Evolutionary conservation across 2,888 invertebrate species (phyloP).

Genomic region (Ariolimax columbianus): DNA sequence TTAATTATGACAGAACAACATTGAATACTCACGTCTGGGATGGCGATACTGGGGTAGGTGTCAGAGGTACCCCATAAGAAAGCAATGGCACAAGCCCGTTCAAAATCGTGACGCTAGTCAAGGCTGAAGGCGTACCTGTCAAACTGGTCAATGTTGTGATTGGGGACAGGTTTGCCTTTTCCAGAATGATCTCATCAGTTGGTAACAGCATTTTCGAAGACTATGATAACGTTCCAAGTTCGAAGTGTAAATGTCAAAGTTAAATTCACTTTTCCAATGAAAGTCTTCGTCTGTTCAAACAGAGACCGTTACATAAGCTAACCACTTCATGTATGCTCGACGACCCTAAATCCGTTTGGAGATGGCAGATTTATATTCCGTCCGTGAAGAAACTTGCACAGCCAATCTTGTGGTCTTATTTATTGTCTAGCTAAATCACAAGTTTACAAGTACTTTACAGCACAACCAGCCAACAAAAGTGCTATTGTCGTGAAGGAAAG

Average conservation of each 20-base stretch:
- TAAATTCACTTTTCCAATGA: no score
- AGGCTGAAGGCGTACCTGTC: background rate
- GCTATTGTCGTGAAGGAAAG: no score
- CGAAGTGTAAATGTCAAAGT: no score
- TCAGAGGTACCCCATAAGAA: constrained; percentile 40
- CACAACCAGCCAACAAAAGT: no score
- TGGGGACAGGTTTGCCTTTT: background rate
- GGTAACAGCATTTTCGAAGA: background rate
- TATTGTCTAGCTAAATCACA: background rate
- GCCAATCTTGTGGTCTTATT: background rate
- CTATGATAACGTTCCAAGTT: background rate
- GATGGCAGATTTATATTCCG: background rate
- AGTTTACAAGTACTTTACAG: no score
- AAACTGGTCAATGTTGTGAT: background rate
- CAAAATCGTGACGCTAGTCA: constrained; percentile 26
- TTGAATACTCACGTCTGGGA: constrained; percentile 47
- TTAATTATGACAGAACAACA: background rate
- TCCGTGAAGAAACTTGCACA: no score
- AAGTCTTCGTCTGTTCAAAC: background rate
- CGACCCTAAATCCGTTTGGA: background rate
- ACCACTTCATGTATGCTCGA: background rate
- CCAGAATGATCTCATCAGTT: constrained; percentile 7
- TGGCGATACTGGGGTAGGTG: constrained; percentile 36
- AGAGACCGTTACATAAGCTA: no score
- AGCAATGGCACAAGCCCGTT: constrained; percentile 38